Evolutionary conservation across 2,888 invertebrate species (phyloP).

Genomic region (Sabellastarte sp.): DNA sequence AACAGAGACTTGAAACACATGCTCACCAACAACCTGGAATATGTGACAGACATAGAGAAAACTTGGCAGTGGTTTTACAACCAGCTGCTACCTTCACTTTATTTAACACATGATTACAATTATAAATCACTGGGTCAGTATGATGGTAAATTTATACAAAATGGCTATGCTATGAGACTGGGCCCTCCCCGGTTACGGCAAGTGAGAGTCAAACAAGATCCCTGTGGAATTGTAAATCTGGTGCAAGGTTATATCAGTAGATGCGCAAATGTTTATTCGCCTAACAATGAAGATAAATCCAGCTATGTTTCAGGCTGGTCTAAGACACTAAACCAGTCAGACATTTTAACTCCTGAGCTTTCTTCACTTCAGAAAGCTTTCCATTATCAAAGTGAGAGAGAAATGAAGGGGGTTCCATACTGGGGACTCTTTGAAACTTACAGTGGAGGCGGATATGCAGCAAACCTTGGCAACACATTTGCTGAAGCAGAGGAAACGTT

Average conservation of each 20-base stretch:
- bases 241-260: not conserved
- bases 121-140: not conserved
- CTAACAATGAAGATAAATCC: not conserved
- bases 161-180: not conserved
- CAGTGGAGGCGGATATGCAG: constrained; percentile 43
- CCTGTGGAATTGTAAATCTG: not conserved
- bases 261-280: not conserved
- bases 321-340: not conserved
- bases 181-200: not conserved
- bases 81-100: not conserved
- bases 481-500: constrained; percentile 16
- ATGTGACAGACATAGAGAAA: too few species aligned
- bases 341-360: not conserved
- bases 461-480: constrained; percentile 30
- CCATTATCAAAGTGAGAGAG: not conserved
- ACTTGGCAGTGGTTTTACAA: not conserved
- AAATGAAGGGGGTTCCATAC: constrained; percentile 14
- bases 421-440: constrained; percentile 34
- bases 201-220: not conserved
- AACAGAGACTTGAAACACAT: constrained; percentile 3
- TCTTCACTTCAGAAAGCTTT: not conserved
- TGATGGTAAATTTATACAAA: not conserved
- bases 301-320: not conserved
- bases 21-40: not conserved
- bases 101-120: not conserved